These are phyloP conservation scores for Patagioenas fasciata DNA, from an alignment of 2,113 vertebrate species.

Conservation along the genomic window DNA sequence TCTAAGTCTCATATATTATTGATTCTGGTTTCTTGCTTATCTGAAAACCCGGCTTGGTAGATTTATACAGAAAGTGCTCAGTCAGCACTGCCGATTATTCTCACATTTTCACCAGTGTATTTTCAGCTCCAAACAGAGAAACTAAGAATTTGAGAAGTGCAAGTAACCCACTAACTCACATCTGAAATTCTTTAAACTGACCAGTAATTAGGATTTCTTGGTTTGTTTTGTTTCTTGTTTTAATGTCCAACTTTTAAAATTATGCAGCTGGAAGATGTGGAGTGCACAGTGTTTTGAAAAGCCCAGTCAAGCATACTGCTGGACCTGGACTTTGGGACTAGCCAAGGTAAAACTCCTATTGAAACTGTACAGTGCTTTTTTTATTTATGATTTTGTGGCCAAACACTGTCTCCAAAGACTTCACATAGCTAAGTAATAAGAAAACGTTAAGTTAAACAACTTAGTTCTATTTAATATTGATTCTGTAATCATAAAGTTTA, in stretches of 20 bases:
- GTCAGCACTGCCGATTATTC: background rate
- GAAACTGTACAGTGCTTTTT: background rate
- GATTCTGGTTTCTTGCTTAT: slow-evolving; percentile 23
- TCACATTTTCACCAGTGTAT: background rate
- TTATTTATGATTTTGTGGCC: background rate
- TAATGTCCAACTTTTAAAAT: background rate
- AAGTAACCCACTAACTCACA: background rate
- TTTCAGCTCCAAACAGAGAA: background rate
- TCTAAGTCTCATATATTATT: background rate
- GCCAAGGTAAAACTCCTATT: background rate
- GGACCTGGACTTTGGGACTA: background rate
- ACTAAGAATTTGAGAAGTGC: background rate
- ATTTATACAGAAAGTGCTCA: background rate
- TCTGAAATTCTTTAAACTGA: background rate
- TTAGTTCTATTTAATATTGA: background rate
- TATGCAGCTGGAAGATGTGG: background rate
- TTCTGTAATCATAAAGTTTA: background rate
- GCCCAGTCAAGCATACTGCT: background rate
- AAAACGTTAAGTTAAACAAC: background rate
- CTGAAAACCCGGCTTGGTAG: background rate
- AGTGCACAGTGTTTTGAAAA: background rate
- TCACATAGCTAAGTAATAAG: background rate
- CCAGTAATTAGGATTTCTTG: background rate
- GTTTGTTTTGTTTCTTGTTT: background rate
- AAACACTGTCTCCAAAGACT: background rate